phyloP scores from a whole-genome alignment of 2,797 vertebrate genomes.

The Coracias cyanogaster region DNA sequence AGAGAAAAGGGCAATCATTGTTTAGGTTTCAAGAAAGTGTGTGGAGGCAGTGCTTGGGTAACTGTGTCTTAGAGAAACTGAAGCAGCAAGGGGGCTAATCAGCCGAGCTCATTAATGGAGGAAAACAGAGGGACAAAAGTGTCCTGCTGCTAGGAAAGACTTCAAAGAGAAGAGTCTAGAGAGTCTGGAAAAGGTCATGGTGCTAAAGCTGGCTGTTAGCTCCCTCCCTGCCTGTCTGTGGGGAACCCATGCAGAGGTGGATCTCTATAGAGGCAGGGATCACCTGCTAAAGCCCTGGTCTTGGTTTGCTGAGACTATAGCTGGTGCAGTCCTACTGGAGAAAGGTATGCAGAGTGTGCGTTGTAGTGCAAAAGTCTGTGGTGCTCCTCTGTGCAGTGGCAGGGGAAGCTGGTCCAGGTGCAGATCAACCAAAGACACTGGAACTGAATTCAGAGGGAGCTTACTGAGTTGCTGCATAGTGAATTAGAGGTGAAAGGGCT shows the following conservation, averaged over 20 bases:
- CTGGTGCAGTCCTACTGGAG: accelerated
- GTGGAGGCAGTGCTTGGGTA: background rate
- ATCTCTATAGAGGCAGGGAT: background rate
- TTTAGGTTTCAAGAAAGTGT: background rate
- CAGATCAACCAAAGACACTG: background rate
- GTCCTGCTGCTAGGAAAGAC: conserved; percentile 1
- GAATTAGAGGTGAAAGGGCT: background rate
- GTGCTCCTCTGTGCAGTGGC: background rate
- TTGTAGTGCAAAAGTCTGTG: background rate
- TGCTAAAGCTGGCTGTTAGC: background rate
- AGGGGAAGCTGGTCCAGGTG: background rate
- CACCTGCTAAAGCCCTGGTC: background rate
- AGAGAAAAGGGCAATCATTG: background rate
- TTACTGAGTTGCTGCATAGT: background rate
- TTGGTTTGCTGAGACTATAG: background rate
- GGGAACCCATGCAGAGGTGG: background rate
- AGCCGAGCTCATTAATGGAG: background rate
- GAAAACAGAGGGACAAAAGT: background rate
- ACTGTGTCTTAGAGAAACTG: conserved; percentile 8
- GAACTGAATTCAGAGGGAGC: background rate
- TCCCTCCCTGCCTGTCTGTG: background rate
- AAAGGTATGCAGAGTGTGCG: background rate
- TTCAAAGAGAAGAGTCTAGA: background rate
- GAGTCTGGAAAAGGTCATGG: background rate
- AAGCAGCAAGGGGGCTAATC: conserved; percentile 46